These are phyloP conservation scores for Catostomus latipinnis DNA, from an alignment of 2,797 vertebrate species.

Conservation along the genomic window DNA sequence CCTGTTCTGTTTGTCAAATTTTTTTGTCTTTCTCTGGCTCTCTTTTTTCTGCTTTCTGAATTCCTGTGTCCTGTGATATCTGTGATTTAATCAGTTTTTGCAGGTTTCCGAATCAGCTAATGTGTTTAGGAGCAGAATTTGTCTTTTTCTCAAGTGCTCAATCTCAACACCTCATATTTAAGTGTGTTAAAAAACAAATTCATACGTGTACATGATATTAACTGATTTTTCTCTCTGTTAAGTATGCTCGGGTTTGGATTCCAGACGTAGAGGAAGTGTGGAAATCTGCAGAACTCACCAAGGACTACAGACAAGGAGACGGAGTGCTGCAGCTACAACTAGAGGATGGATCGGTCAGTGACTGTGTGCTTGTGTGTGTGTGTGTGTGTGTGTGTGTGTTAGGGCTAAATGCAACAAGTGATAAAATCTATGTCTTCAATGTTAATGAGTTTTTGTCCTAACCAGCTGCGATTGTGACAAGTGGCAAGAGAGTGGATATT, in stretches of 20 bases:
- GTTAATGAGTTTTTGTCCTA: too few relatives aligned
- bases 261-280: slow-evolving; percentile 95
- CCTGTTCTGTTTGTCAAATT: neutral
- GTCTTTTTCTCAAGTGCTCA: neutral
- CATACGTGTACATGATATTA: neutral
- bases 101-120: neutral
- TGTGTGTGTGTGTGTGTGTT: neutral
- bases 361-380: neutral
- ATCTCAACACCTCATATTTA: neutral
- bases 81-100: neutral
- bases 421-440: too few relatives aligned
- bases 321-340: slow-evolving; percentile 85
- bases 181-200: neutral
- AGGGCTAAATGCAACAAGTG: too few relatives aligned
- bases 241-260: slow-evolving; percentile 98
- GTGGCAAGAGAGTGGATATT: too few relatives aligned
- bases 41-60: neutral
- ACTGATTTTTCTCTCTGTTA: slow-evolving; percentile 58
- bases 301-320: slow-evolving; percentile 93
- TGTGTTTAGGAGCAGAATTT: neutral
- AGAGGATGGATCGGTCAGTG: slow-evolving; percentile 90
- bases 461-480: too few relatives aligned
- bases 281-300: slow-evolving; percentile 94
- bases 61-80: neutral
- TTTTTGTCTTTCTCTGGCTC: too few relatives aligned